phyloP scores from a whole-genome alignment of 2,888 invertebrate genomes.

The Miltochrista miniata region DNA sequence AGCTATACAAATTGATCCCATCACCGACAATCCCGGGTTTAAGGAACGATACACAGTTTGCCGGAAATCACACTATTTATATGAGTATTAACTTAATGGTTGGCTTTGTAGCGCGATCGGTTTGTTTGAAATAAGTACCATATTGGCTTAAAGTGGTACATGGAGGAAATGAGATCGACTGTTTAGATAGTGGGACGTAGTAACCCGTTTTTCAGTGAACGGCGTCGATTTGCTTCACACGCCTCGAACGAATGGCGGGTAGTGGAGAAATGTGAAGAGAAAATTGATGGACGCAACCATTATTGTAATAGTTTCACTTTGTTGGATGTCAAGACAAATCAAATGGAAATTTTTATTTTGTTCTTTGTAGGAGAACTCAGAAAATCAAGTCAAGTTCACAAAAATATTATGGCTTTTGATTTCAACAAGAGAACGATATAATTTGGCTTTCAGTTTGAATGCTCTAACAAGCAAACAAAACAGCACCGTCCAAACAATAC shows the following conservation, averaged over 20 bases:
- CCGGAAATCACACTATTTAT: constrained; percentile 64
- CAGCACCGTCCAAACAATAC: too few species aligned
- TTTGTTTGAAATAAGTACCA: constrained; percentile 31
- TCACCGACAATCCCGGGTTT: constrained; percentile 48
- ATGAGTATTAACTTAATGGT: constrained; percentile 58
- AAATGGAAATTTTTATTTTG: neutral
- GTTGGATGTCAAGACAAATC: neutral
- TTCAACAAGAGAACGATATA: too few species aligned
- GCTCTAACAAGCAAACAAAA: too few species aligned
- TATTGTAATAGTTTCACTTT: constrained; percentile 7
- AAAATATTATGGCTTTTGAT: too few species aligned
- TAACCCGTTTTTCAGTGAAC: constrained; percentile 8
- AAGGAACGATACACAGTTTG: constrained; percentile 51
- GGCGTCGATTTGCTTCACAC: constrained; percentile 12
- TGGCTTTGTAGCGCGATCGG: constrained; percentile 49
- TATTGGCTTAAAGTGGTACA: constrained; percentile 27
- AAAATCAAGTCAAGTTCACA: neutral
- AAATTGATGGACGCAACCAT: constrained; percentile 6
- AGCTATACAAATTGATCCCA: constrained; percentile 75
- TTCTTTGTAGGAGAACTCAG: neutral
- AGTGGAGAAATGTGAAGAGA: constrained; percentile 7
- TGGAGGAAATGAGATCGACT: constrained; percentile 29
- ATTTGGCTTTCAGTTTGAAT: too few species aligned
- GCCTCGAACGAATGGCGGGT: neutral
- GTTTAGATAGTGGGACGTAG: constrained; percentile 19